A percentile compares a stretch with the other conserved stretches of the same genome.
phyloP scores from a whole-genome alignment of 2,888 invertebrate species.

The Tetrapedia diversipes region DNA sequence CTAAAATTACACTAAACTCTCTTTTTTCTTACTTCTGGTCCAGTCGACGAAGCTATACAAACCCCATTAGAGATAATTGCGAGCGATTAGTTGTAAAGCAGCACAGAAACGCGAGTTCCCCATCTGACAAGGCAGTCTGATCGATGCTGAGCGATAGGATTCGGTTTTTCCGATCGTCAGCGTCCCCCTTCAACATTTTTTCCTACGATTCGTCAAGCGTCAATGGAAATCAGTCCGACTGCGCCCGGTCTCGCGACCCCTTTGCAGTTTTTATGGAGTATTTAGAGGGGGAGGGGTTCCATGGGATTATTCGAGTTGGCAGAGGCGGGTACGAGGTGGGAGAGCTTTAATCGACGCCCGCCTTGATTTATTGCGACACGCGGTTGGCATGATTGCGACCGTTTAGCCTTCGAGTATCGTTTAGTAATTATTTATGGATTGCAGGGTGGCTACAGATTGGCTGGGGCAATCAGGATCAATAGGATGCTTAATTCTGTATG shows the following conservation, averaged over 20 bases:
- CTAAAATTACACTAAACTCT: neutral
- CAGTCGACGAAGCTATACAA: neutral
- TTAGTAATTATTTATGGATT: constrained; percentile 29
- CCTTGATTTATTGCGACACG: constrained; percentile 39
- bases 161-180: neutral
- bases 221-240: neutral
- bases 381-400: constrained; percentile 6
- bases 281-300: constrained; percentile 41
- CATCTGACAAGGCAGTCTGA: constrained; percentile 27
- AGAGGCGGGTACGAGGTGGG: constrained; percentile 4
- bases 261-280: neutral
- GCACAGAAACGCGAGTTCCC: neutral
- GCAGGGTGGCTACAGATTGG: neutral
- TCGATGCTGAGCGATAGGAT: constrained; percentile 59
- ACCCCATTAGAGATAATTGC: neutral
- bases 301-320: constrained; percentile 38
- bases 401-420: constrained; percentile 23
- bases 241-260: neutral
- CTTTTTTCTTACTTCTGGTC: neutral
- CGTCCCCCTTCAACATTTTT: neutral
- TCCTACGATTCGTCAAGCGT: constrained; percentile 1
- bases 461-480: neutral
- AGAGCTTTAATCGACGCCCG: constrained; percentile 27
- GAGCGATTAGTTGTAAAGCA: constrained; percentile 2
- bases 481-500: too few relatives aligned